Evolutionary conservation across 2,888 invertebrate species (phyloP), one percentile per base, ranked within the genome.

Genomic region (Lasius platythorax): DNA sequence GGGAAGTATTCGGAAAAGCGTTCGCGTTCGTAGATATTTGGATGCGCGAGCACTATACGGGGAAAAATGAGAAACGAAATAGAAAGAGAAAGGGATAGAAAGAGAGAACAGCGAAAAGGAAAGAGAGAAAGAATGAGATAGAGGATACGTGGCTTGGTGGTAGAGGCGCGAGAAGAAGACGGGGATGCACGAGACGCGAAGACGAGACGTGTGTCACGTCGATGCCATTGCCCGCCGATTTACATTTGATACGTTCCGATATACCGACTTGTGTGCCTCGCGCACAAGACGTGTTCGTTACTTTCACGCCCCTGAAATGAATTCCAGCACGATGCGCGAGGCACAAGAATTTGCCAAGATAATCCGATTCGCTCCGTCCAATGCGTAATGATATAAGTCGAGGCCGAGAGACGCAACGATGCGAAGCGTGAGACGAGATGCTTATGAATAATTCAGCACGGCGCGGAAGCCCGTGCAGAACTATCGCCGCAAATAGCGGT

Each of bases 171-270:
- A 64, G 70, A 50, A 43, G 15, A 30, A 75, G 23, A 66, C 28
- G 46, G 40, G 76, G 76, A 76, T 89, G 86, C 73, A 72, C 66
- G 63, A 85, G 68, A 88, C 87, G 87, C 75, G 88, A 84, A 83
- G 72, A 85, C 81, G 84, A 84, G 83, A 88, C 84, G 87, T 88
- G 90, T 8, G 53, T 89, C 91, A 87, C 90, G 91, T 92, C 90
- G 90, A 84, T 89, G 87, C 86, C 87, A 83, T 90, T 91, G 90
- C 79, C 84, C 74, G 56, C 75, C 89, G 88, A 92, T 93, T 93
- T 91, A 87, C 92, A 91, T 90, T 84, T 86, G 86, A 92, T 91
- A 90, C 88, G 85, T 87, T 86, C 86, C 75, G 83, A 89, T 91
- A 87, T 88, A 89, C 58, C 46, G 58, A 23, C 61, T 68, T 75